phyloP scores from a whole-genome alignment of 2,113 vertebrate genomes.

The Holacanthus passer region DNA sequence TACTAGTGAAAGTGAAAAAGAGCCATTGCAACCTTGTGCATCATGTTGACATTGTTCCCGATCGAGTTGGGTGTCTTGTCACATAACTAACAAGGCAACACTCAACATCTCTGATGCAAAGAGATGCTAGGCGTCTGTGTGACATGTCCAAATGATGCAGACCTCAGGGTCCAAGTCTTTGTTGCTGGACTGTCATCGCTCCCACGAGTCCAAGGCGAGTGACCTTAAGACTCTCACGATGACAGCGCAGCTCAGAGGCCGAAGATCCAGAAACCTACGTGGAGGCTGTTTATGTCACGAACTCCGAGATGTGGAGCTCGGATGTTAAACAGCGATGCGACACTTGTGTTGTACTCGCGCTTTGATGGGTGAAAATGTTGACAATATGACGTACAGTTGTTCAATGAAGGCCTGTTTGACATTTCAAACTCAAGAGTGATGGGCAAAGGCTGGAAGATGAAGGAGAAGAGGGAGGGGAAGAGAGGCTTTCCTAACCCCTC shows the following conservation, averaged over 20 bases:
- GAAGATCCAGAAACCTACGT: constrained; percentile 1
- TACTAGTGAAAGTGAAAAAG: neutral
- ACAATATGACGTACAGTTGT: constrained; percentile 33
- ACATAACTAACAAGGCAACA: constrained; percentile 19
- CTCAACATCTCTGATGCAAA: constrained; percentile 39
- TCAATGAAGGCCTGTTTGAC: constrained; percentile 27
- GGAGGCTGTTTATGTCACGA: constrained; percentile 26
- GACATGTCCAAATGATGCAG: constrained; percentile 43
- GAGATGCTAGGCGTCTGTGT: constrained; percentile 16
- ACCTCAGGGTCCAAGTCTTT: constrained; percentile 37
- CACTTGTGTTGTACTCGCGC: neutral
- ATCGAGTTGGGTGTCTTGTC: constrained; percentile 30
- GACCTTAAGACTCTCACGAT: constrained; percentile 39
- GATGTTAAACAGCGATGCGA: constrained; percentile 31
- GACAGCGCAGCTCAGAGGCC: constrained; percentile 49
- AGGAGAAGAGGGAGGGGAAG: constrained; percentile 8
- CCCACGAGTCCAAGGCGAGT: constrained; percentile 24
- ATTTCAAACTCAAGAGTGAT: constrained; percentile 34
- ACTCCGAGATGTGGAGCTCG: neutral
- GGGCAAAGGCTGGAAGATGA: constrained; percentile 46
- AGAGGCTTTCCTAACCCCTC: constrained; percentile 51
- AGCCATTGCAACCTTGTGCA: neutral
- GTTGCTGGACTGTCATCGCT: constrained; percentile 32
- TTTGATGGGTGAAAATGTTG: constrained; percentile 32
- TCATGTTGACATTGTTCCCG: constrained; percentile 15